Evolutionary conservation across 2,113 vertebrate genomes (phyloP), one percentile per base, ranked within the genome.

Genomic region (Ceyx cyanopectus): DNA sequence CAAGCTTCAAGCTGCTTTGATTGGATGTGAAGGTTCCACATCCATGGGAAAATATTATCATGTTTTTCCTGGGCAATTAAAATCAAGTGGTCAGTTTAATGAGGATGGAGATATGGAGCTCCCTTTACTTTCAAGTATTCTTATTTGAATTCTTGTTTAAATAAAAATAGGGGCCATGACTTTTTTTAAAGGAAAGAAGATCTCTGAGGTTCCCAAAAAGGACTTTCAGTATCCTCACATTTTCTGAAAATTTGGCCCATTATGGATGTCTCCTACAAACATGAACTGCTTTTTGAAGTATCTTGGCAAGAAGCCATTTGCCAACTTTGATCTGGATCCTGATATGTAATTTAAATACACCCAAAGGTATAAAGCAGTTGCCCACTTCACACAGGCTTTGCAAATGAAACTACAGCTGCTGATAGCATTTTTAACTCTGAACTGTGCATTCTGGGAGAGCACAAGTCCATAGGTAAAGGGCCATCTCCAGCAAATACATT

Each of bases 51-150:
- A 91, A 89, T 53, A 51, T 10, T 62, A 43, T 34, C n/a, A 11
- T 73, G 41, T 34, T 93, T 94, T 93, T 85, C 22, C 8, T 32
- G 50, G 11, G 32, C 82, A 85, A 93, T 93, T 92, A 92, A 87
- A 95, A 93, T 82, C 24, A 70, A 91, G 78, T 66, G 89, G 81
- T 87, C 94, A 85, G 46, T 94, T 84, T 70, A 94, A 87, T 80
- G 75, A 80, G 7, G 14, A 66, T 32, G 61, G 60, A 93, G 74
- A 76, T 58, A 79, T 1, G 8, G 7, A 3, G 2, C 24, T 87
- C 14, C 27, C 21, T 91, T 86, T 81, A 61, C 32, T 93, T 93
- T 75, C 32, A 84, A 30, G 9, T 63, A 6, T 48, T 73, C 20
- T 87, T 50, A 85, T 77, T 69, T 77, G 37, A 68, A 81, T 51